phyloP scores from a whole-genome alignment of 2,113 vertebrate species.

The Grammomys dolichurus region DNA sequence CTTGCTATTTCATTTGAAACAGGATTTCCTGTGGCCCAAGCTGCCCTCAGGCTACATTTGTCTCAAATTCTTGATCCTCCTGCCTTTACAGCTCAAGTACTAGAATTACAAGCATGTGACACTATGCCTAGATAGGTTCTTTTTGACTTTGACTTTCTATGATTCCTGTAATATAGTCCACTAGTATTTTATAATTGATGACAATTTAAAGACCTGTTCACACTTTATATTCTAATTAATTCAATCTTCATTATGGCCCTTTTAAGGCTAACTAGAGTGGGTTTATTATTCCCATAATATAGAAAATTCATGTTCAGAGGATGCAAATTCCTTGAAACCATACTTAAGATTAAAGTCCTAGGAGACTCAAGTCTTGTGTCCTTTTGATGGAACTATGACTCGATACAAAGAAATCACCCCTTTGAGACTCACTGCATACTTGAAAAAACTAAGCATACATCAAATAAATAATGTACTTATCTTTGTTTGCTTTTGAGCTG shows the following conservation, averaged over 20 bases:
- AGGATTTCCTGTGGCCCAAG: background rate
- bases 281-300: background rate
- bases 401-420: background rate
- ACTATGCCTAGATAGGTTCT: background rate
- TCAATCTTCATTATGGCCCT: background rate
- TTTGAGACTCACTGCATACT: background rate
- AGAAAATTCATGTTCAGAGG: background rate
- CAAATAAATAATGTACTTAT: slow-evolving; percentile 36
- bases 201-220: background rate
- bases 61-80: background rate
- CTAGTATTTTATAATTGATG: background rate
- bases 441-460: background rate
- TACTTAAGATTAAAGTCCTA: background rate
- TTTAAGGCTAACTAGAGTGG: background rate
- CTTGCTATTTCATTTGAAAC: background rate
- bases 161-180: no score
- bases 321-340: background rate
- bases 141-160: background rate
- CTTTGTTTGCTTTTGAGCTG: slow-evolving; percentile 88
- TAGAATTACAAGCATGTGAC: background rate
- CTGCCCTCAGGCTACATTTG: background rate
- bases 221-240: background rate
- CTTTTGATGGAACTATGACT: background rate
- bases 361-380: background rate
- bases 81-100: background rate